Evolutionary conservation across 2,888 invertebrate species (phyloP).

Genomic region (Hyles lineata): DNA sequence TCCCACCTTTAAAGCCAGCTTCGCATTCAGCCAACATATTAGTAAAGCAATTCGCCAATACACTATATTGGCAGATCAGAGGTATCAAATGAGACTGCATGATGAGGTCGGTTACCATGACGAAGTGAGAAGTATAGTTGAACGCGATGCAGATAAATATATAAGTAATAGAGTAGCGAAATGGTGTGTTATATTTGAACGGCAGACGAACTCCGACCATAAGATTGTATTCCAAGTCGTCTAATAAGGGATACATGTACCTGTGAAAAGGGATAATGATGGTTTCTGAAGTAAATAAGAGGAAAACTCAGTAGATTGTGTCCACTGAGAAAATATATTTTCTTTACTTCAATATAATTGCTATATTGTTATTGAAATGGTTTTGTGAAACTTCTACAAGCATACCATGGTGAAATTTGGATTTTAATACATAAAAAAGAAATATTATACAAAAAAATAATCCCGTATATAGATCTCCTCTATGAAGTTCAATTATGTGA

Average conservation of each 20-base stretch:
- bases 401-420: too few relatives aligned
- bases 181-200: conserved; percentile 50
- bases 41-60: conserved; percentile 67
- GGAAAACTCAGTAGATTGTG: not conserved
- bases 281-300: not conserved
- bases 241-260: conserved; percentile 65
- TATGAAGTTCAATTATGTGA: too few relatives aligned
- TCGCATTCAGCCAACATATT: conserved; percentile 63
- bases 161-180: conserved; percentile 56
- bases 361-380: too few relatives aligned
- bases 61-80: conserved; percentile 64
- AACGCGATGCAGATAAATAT: conserved; percentile 53
- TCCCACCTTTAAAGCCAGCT: conserved; percentile 48
- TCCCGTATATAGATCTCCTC: too few relatives aligned
- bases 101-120: conserved; percentile 66
- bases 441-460: too few relatives aligned
- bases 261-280: conserved; percentile 48
- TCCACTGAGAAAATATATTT: not conserved
- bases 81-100: conserved; percentile 68
- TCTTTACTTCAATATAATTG: not conserved
- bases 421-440: too few relatives aligned
- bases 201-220: conserved; percentile 60
- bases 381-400: too few relatives aligned
- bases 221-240: conserved; percentile 68
- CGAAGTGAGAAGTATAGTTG: conserved; percentile 58